Base-by-base conservation (phyloP, 2,888 invertebrate species). In the Odontothrips loti region DNA sequence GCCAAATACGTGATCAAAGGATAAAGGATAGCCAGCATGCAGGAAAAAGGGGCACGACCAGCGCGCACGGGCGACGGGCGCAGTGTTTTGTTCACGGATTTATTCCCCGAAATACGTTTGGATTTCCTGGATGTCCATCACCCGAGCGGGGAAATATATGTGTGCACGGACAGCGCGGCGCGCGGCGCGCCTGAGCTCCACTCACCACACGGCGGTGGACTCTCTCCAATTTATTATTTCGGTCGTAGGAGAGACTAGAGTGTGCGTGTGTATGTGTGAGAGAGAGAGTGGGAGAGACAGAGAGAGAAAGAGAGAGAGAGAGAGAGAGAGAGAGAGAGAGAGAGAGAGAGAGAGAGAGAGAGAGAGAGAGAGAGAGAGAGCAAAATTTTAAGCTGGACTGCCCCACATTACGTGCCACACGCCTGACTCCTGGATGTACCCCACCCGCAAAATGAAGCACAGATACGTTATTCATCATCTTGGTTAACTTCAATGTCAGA, bases 111-210 rank as follows among this genome's bases (percentile, higher is more conserved):
- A 75, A 75, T 75, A 23, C 68, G 68, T 75, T 75, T 75, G 68
- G 68, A 75, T 75, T 75, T 75, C 68, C 27, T n/a, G 68, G 68
- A 10, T 75, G 68, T 75, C 68, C 68, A 27, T 75, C 68, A 75
- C 68, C 23, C 68, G 63, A 9, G 48, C 48, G 4, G 17, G 51
- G 51, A 51, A 68, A 68, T 68, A 68, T n/a, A 68, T 23, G 23
- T 51, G 51, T 43, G 34, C 2, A 6, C 34, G 34, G 34, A 43
- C 34, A 43, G 34, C 34, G 34, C 34, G 34, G 34, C 34, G 2
- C 34, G 34, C 34, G 6, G 6, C 34, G 34, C 34, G 34, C 34
- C 34, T 20, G 58, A 6, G 58, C 17, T 20, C 58, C 58, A 58
- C 58, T 43, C 34, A 43, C 34, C 34, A 43, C 34, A 43, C 34